These are phyloP conservation scores for Diplosoma virens DNA, from an alignment of 23 tunicate species.

Conservation along the genomic window DNA sequence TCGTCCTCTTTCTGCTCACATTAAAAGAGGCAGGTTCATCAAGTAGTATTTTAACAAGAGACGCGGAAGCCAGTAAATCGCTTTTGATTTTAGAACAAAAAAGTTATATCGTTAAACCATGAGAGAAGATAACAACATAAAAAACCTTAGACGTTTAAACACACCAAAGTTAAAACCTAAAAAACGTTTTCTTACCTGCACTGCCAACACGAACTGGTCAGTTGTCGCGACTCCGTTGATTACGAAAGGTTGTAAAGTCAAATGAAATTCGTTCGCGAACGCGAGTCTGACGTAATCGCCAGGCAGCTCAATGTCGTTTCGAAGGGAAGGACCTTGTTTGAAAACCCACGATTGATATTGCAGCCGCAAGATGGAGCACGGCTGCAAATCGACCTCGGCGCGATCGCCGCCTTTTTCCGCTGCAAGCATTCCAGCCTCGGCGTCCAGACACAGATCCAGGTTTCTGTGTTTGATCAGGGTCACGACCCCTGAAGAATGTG, in stretches of 20 bases:
- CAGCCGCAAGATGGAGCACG: slow-evolving; percentile 31
- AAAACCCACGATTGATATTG: slow-evolving; percentile 59
- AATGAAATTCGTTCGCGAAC: slow-evolving; percentile 17
- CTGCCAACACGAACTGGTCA: too few relatives aligned
- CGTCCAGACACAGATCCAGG: slow-evolving; percentile 56
- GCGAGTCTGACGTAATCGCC: slow-evolving; percentile 64
- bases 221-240: background rate
- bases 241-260: slow-evolving; percentile 11
- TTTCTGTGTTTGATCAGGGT: slow-evolving; percentile 74
- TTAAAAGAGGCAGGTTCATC: background rate
- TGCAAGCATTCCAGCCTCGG: background rate
- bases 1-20: slow-evolving; percentile 31
- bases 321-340: slow-evolving; percentile 6
- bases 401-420: background rate
- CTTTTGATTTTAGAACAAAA: too few relatives aligned
- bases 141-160: too few relatives aligned
- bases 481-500: slow-evolving; percentile 25
- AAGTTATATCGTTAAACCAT: too few relatives aligned
- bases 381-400: background rate
- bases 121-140: too few relatives aligned
- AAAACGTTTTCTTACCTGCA: too few relatives aligned
- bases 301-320: slow-evolving; percentile 11
- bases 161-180: too few relatives aligned
- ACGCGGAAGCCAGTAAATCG: too few relatives aligned
- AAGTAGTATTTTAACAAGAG: background rate